A percentile compares a stretch with the other conserved stretches of the same genome.
These are phyloP conservation scores for Platichthys flesus DNA, from an alignment of 2,113 vertebrate genomes.

Conservation along the genomic window DNA sequence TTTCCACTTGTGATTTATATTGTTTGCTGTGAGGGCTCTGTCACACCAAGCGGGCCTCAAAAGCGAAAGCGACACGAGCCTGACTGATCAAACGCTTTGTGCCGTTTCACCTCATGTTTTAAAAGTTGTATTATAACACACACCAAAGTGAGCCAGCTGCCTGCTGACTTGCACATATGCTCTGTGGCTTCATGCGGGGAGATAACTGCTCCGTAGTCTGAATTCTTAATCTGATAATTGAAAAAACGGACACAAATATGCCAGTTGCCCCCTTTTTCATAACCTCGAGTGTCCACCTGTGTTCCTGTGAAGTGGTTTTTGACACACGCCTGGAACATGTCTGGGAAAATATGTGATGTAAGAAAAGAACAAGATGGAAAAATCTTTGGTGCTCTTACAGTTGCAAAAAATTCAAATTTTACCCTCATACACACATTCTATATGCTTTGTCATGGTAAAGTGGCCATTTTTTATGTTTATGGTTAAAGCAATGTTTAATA, in stretches of 20 bases:
- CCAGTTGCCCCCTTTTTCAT: background rate
- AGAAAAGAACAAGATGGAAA: too few relatives aligned
- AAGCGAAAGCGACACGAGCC: background rate
- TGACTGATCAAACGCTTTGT: constrained; percentile 8
- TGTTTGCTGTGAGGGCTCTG: background rate
- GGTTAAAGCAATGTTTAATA: too few relatives aligned
- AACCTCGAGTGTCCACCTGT: background rate
- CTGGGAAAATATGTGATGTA: too few relatives aligned
- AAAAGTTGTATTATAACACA: constrained; percentile 2
- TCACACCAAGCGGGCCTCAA: background rate
- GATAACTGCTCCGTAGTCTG: background rate
- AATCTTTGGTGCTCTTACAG: too few relatives aligned
- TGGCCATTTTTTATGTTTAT: too few relatives aligned
- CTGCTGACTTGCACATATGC: background rate
- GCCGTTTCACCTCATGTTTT: background rate
- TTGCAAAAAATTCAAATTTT: too few relatives aligned
- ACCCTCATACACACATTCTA: too few relatives aligned
- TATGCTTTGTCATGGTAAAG: too few relatives aligned
- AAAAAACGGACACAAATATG: background rate
- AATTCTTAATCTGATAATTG: background rate
- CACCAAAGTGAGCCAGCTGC: background rate
- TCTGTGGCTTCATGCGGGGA: background rate
- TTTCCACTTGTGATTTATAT: background rate
- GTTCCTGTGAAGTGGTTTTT: background rate
- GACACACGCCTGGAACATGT: too few relatives aligned